A percentile compares a stretch with the other conserved stretches of the same genome.
Conservation (phyloP, 2,888 invertebrate genomes). For the Neocrepidodera transversa region DNA sequence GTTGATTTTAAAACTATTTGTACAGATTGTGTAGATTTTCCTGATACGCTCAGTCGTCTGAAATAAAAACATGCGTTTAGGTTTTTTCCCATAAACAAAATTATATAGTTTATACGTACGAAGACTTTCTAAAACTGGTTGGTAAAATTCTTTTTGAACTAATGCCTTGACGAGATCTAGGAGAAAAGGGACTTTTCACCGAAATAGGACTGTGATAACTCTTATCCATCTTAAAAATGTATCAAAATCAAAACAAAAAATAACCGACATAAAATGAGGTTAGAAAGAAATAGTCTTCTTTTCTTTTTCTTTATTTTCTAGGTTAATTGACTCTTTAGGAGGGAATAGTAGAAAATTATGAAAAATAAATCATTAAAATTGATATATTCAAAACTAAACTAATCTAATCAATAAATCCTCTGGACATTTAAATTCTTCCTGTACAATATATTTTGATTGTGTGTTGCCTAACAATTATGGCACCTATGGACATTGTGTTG, state of each 20-base stretch:
- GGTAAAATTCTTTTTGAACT: constrained; percentile 48
- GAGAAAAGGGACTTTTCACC: constrained; percentile 51
- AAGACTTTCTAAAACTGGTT: constrained; percentile 54
- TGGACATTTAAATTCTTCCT: too few species aligned
- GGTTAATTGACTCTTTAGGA: too few species aligned
- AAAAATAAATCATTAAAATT: too few species aligned
- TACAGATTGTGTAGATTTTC: constrained; percentile 71
- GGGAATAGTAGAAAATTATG: too few species aligned
- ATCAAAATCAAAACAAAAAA: background rate
- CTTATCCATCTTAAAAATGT: constrained; percentile 40
- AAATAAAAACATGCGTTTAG: constrained; percentile 40
- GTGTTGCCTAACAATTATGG: too few species aligned
- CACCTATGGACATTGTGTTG: too few species aligned
- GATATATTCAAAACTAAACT: too few species aligned
- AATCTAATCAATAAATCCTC: too few species aligned
- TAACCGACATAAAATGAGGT: too few species aligned
- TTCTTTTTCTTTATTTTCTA: too few species aligned
- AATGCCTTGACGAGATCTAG: constrained; percentile 51
- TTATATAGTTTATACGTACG: constrained; percentile 49
- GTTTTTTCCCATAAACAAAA: constrained; percentile 4
- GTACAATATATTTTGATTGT: too few species aligned
- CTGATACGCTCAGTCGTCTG: constrained; percentile 66
- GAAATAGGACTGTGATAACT: constrained; percentile 43
- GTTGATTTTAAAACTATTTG: constrained; percentile 80
- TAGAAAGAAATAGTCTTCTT: too few species aligned